Evolutionary conservation across 2,797 vertebrate species (phyloP).

Genomic region (Leuciscus waleckii): DNA sequence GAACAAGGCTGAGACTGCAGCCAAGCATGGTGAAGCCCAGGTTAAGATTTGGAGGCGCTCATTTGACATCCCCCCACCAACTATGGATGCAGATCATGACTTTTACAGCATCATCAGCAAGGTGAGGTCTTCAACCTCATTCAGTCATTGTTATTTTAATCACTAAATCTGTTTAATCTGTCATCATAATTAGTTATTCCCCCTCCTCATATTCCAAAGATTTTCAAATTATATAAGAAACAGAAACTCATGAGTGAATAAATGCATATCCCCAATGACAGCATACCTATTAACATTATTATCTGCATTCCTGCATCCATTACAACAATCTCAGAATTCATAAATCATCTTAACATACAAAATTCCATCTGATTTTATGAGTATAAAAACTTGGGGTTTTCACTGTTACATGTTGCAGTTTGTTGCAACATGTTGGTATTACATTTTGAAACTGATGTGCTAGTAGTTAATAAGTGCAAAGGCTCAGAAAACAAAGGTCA

Average conservation of each 20-base stretch:
- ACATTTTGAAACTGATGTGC: not conserved
- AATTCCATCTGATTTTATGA: not conserved
- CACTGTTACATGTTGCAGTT: not conserved
- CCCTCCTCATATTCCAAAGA: not conserved
- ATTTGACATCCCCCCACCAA: constrained; percentile 88
- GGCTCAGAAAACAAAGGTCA: constrained; percentile 44
- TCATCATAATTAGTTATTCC: not conserved
- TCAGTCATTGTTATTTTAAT: not conserved
- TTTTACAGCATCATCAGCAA: constrained; percentile 91
- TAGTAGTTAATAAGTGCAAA: constrained; percentile 27
- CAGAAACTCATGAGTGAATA: not conserved
- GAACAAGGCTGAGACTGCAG: constrained; percentile 95
- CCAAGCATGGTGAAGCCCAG: constrained; percentile 93
- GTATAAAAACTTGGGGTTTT: not conserved
- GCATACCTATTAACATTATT: not conserved
- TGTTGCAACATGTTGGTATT: constrained; percentile 1
- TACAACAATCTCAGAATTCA: not conserved
- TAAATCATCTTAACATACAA: not conserved
- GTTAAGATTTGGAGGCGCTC: constrained; percentile 97
- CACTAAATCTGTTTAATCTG: not conserved
- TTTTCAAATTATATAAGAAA: not conserved
- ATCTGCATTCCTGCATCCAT: not conserved
- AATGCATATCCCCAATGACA: not conserved
- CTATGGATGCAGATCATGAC: constrained; percentile 90
- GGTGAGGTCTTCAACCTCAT: constrained; percentile 73